Evolutionary conservation across 2,888 invertebrate genomes (phyloP), one percentile per base, ranked within the genome.

Genomic region (Operophtera brumata): DNA sequence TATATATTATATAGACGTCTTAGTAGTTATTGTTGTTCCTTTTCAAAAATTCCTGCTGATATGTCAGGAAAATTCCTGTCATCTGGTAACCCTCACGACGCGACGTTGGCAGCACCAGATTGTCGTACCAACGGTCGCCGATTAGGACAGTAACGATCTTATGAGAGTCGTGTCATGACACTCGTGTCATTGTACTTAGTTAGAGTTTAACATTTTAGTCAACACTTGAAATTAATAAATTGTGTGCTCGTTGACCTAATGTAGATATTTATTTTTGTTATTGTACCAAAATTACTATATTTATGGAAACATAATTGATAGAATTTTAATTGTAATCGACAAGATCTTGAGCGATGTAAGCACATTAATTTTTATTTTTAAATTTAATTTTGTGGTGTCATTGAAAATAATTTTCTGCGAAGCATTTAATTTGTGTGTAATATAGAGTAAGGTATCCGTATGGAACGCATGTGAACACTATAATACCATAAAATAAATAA

Each of bases 211-310:
- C 77, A 76, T 74, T 78, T 20, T 86, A 86, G 85, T 82, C 83
- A 82, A 84, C 75, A 80, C 71, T 83, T 78, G 78, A 81, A 86
- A 83, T 80, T 80, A 79, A 83, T 77, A 77, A 78, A 65, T 81
- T 77, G 86, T 79, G 82, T 82, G 84, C 81, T 87, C 86, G 86
- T 89, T 88, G 84, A 84, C 78, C 77, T 85, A 81, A 84, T 89
- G 86, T 89, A 90, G 88, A 90, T 90, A 88, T 89, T 89, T 90
- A 90, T 90, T 90, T 89, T 88, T 89, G 89, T 90, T 88, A 87
- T 85, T 78, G 77, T 87, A 84, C 84, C 86, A 70, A 86, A 86
- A 86, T 85, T 78, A 77, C 77, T 83, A 84, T 85, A 84, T 30
- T 30, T 9, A 9, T 83, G 78, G 71, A 77, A 76, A 67, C 72